Conservation (phyloP, 2,888 invertebrate species). For the Cheiracanthium punctorium region DNA sequence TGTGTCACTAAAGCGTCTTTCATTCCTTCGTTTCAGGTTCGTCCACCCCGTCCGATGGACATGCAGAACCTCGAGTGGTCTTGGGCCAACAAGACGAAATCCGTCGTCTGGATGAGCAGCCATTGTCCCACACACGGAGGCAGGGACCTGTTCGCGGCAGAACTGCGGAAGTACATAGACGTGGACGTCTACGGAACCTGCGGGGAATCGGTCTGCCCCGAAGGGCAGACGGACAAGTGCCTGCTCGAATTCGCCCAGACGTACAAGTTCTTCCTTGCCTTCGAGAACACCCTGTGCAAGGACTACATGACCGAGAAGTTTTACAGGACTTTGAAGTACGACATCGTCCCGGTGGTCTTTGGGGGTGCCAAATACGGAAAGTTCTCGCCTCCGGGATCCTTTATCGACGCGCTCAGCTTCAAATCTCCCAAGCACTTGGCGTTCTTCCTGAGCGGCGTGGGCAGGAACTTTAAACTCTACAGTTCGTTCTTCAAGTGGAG, state of each 20-base stretch:
- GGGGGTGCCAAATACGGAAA: slow-evolving; percentile 69
- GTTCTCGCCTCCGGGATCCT: slow-evolving; percentile 69
- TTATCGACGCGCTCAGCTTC: slow-evolving; percentile 69
- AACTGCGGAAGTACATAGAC: slow-evolving; percentile 74
- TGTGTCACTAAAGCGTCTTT: no score
- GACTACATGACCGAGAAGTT: slow-evolving; percentile 77
- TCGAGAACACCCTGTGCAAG: slow-evolving; percentile 76
- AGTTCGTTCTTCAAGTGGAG: slow-evolving; percentile 59
- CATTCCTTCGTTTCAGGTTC: slow-evolving; percentile 14
- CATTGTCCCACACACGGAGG: slow-evolving; percentile 76
- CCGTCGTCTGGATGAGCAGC: slow-evolving; percentile 77
- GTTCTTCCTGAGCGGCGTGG: slow-evolving; percentile 50
- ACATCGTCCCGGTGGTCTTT: slow-evolving; percentile 71
- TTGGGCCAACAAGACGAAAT: slow-evolving; percentile 74
- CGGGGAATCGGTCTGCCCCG: slow-evolving; percentile 74
- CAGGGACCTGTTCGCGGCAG: slow-evolving; percentile 75
- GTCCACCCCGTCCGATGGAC: slow-evolving; percentile 30
- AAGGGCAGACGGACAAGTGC: slow-evolving; percentile 73
- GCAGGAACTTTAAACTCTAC: slow-evolving; percentile 60
- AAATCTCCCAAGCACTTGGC: slow-evolving; percentile 66
- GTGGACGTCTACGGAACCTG: slow-evolving; percentile 76
- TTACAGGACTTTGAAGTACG: slow-evolving; percentile 74
- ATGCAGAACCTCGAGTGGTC: slow-evolving; percentile 10
- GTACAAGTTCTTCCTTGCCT: slow-evolving; percentile 76
- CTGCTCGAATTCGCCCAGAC: slow-evolving; percentile 74